Base-by-base conservation (phyloP, 2,888 invertebrate species). In the Zele albiditarsus region DNA sequence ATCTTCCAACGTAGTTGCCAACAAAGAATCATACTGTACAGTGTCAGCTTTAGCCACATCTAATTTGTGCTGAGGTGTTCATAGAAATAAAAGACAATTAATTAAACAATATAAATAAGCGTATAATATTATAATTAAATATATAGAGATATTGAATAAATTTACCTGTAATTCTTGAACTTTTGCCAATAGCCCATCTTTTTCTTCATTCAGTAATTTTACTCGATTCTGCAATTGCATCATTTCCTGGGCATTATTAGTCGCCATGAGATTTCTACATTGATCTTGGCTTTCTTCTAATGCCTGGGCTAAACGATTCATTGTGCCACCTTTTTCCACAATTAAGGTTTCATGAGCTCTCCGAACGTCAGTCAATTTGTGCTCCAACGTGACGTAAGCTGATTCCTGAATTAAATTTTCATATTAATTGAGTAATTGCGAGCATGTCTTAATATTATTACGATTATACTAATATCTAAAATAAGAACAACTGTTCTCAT, bases 261-360 rank as follows among this genome's bases (percentile, higher is more conserved):
- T 89, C 20, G 91, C 84, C 80, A 89, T 91, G 68, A 91, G 78
- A 76, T 90, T 89, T 10, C 90, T 87, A 79, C 88, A 91, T 57
- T 90, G 90, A 8, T 87, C 80, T 80, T 94, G 94, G 0, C 93
- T 92, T 6, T 92, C 91, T 77, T 93, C 92, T 65, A 94, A 81
- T 27, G 92, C 93, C 27, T 89, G 88, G 0, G 91, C 92, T n/a
- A 94, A 81, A 62, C 92, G 90, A 86, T 93, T 93, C 75, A 94
- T 93, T 20, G 92, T 92, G 0, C 91, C 90, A 0, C 92, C 91
- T 78, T 93, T 94, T 58, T 94, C 93, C 65, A 92, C 90, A 60
- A 94, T 83, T 78, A 93, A 89, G 3, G 90, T 89, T 82, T 94
- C 93, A 70, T 93, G 92, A 23, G 91, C 92, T 78, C 91, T 89